Evolutionary conservation across 2,113 vertebrate species (phyloP), one percentile per base, ranked within the genome.

Genomic region (Gobio gobio): DNA sequence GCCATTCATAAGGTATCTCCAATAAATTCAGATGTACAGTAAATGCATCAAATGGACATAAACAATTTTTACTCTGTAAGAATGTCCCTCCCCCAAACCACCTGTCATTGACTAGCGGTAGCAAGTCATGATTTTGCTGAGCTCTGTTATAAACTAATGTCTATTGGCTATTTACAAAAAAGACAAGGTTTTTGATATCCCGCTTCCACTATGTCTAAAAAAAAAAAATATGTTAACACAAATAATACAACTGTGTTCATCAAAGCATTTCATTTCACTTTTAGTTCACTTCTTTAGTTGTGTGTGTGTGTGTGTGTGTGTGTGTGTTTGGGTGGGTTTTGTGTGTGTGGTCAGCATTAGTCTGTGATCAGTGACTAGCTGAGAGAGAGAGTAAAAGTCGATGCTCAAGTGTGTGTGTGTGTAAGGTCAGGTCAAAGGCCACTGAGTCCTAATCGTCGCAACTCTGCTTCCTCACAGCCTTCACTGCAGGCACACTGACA

Each of bases 401-500:
- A 78, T 70, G 64, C 81, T 78, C 49, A 76, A 82, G 73, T 75
- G 77, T 76, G 82, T 51, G 82, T 24, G 49, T 61, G 68, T 68
- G 45, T 70, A 79, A 54, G 89, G 91, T 87, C 43, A 82, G 82
- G 88, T 24, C 12, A 87, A 87, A 87, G 93, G 93, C 93, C 91
- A 56, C 40, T 82, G 91, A 90, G 91, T 92, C 92, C 90, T 93
- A 90, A 92, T 94, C 73, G 72, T 86, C 56, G 59, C 78, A 86
- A 75, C 40, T 88, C 79, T 90, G 89, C 88, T 84, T 87, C 49
- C 63, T 86, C 83, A 89, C 89, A 90, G 90, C 83, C 45, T 74
- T 84, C 83, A 86, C 73, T 83, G 74, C 73, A 56, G 70, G 83
- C 73, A 72, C 79, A 68, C 86, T 90, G 92, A 93, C 91, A 92